Base-by-base conservation (phyloP, 2,113 vertebrate genomes). In the Pterocles orientalis region DNA sequence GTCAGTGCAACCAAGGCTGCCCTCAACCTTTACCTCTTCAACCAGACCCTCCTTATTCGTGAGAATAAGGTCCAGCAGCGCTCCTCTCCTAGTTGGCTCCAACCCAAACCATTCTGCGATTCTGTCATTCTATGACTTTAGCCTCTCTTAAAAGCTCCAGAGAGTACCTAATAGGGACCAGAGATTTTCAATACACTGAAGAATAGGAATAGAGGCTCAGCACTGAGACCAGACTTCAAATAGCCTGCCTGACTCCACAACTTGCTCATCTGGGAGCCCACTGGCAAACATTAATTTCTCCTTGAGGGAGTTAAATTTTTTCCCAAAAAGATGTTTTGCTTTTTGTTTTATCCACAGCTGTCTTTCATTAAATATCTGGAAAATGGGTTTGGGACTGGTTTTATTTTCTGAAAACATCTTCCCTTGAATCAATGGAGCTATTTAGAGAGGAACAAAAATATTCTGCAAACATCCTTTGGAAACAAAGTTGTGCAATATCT, bases 321-420 rank as follows among this genome's bases (percentile, higher is more conserved):
- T 76, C 23, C 3, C 5, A 1, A 16, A n/a, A n/a, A 23, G 14
- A 7, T 7, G 6, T 18, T 14, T 61, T 68, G 0, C 1, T 51
- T 80, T 86, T 65, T 68, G 2, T 82, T 87, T 79, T 28, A 54
- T 81, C 11, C 15, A 81, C 29, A 68, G 20, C 3, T 47, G 10
- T 3, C 10, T 82, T 95, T 56, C 43, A 28, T 29, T 62, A 33
- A 61, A 45, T 72, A 70, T 33, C 25, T 71, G n/a, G 70, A 77
- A 90, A 93, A 75, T 14, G 66, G 3, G 7, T 56, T 94, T 87
- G 43, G 21, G 28, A 20, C 4, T 58, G 5, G 6, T 62, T 88
- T 83, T 33, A 60, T 83, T 94, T 92, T 78, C 86, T 88, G 18
- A 62, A 88, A 64, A 81, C 70, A 17, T 43, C 36, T 75, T 88